These are phyloP conservation scores for Salpingus planirostris DNA, from an alignment of 2,888 invertebrate genomes.

Conservation along the genomic window DNA sequence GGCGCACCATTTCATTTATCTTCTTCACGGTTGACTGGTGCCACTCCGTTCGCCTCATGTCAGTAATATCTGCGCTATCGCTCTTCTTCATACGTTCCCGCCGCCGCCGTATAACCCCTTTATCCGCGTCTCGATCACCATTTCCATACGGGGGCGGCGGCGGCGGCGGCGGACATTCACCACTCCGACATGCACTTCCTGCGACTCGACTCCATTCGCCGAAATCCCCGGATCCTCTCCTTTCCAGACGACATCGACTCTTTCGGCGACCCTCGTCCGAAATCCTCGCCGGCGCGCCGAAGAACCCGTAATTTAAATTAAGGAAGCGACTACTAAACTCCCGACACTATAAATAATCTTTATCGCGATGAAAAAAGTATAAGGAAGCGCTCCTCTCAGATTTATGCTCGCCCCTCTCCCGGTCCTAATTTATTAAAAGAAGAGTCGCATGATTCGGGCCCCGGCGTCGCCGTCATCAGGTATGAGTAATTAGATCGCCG, in stretches of 20 bases:
- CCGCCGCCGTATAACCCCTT: constrained; percentile 8
- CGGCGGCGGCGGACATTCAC: constrained; percentile 9
- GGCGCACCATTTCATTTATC: constrained; percentile 35
- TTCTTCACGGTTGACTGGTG: constrained; percentile 40
- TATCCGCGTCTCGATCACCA: constrained; percentile 13
- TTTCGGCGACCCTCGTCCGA: constrained; percentile 9
- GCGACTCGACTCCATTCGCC: constrained; percentile 11
- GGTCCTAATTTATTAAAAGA: constrained; percentile 10
- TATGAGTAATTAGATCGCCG: neutral
- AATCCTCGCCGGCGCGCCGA: constrained; percentile 8
- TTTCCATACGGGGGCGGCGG: constrained; percentile 10
- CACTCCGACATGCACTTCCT: constrained; percentile 12
- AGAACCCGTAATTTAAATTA: constrained; percentile 13
- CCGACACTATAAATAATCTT: constrained; percentile 14
- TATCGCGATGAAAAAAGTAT: constrained; percentile 13
- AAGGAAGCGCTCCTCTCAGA: constrained; percentile 6
- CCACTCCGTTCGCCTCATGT: constrained; percentile 31
- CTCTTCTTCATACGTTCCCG: constrained; percentile 15
- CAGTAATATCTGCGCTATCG: constrained; percentile 18
- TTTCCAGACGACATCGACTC: constrained; percentile 10
- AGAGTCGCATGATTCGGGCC: constrained; percentile 4
- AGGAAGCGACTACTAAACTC: constrained; percentile 13
- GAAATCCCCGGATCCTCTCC: constrained; percentile 9
- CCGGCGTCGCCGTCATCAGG: constrained; percentile 1
- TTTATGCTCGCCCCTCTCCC: constrained; percentile 9